A percentile compares a stretch with the other conserved stretches of the same genome.
Evolutionary conservation across 2,888 invertebrate genomes (phyloP).

Genomic region (Phoenoteleia sp.): DNA sequence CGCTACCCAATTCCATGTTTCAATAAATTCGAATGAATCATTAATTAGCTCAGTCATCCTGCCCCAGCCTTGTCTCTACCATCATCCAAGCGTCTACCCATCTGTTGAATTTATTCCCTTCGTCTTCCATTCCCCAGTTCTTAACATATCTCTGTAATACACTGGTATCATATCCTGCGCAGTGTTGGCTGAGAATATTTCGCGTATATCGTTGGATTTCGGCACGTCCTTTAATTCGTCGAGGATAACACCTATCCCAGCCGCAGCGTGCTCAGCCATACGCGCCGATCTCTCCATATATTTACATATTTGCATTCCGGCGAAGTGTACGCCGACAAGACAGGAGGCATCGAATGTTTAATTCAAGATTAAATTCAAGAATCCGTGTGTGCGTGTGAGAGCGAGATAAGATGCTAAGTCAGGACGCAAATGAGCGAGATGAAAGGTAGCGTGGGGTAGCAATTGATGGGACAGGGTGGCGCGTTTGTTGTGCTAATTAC

Average conservation of each 20-base stretch:
- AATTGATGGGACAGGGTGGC: constrained; percentile 86
- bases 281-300: constrained; percentile 69
- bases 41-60: background rate
- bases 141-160: constrained; percentile 27
- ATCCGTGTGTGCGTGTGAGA: constrained; percentile 54
- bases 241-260: constrained; percentile 78
- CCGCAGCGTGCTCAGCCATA: constrained; percentile 60
- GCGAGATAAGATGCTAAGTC: constrained; percentile 67
- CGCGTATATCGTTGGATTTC: constrained; percentile 74
- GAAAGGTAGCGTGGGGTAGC: constrained; percentile 83
- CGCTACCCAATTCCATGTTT: background rate
- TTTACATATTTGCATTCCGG: constrained; percentile 84
- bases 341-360: constrained; percentile 86
- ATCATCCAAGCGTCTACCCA: background rate
- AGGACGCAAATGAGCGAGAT: constrained; percentile 65
- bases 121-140: background rate
- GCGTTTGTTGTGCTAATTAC: constrained; percentile 87
- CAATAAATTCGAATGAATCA: background rate
- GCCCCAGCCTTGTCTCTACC: background rate
- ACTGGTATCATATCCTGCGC: constrained; percentile 49
- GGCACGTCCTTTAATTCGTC: constrained; percentile 82
- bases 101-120: background rate
- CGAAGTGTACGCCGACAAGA: constrained; percentile 84
- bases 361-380: constrained; percentile 85
- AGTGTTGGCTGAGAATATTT: constrained; percentile 47